Conservation (phyloP, 2,113 vertebrate genomes). For the Triplophysa siluroides region DNA sequence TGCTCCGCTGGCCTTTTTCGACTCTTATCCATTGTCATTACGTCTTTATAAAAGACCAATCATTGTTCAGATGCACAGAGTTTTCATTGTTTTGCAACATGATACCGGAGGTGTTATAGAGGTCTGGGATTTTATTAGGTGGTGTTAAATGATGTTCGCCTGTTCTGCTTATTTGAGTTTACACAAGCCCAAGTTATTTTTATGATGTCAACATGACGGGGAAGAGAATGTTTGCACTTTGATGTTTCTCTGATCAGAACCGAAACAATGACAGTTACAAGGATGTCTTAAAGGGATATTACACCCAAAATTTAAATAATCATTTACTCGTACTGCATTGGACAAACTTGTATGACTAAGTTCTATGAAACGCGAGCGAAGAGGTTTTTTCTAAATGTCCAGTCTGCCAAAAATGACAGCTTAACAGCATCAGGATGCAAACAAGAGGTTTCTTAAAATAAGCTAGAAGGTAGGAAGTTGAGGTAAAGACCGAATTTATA, state of each 20-base stretch:
- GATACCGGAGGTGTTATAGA: neutral
- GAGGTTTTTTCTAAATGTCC: no score
- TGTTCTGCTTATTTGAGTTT: slow-evolving; percentile 13
- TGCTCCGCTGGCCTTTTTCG: slow-evolving; percentile 6
- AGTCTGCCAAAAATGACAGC: no score
- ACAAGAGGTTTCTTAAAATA: no score
- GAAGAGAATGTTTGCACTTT: slow-evolving; percentile 31
- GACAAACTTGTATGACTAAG: no score
- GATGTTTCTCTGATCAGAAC: neutral
- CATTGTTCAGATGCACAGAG: neutral
- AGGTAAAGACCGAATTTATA: no score
- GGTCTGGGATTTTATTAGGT: slow-evolving; percentile 6
- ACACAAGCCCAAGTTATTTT: slow-evolving; percentile 1
- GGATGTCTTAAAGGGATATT: neutral
- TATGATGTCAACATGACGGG: slow-evolving; percentile 9
- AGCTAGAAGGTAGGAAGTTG: no score
- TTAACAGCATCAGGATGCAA: no score
- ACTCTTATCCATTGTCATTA: slow-evolving; percentile 20
- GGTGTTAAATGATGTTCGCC: neutral
- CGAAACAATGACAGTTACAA: neutral
- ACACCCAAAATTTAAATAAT: neutral
- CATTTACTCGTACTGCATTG: neutral
- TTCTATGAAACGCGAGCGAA: no score
- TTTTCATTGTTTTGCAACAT: slow-evolving; percentile 13
- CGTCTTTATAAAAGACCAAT: neutral